These are phyloP conservation scores for Gila robusta DNA, from an alignment of 2,797 vertebrate species.

Conservation along the genomic window DNA sequence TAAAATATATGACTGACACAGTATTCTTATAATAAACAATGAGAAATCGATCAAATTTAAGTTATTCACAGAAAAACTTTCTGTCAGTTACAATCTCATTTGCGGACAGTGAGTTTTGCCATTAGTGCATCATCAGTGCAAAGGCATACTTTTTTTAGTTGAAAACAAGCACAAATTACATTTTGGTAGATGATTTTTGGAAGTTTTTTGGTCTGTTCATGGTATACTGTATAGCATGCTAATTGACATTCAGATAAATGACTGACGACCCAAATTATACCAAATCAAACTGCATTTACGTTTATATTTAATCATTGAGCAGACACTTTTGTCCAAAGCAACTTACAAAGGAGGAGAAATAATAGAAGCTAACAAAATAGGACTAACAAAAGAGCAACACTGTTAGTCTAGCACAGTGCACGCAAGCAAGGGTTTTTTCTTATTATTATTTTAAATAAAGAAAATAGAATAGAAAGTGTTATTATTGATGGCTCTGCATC, in stretches of 20 bases:
- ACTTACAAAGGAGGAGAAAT: neutral
- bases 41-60: neutral
- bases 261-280: neutral
- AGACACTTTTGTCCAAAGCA: neutral
- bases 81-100: neutral
- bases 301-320: neutral
- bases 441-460: too few relatives aligned
- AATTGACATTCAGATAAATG: neutral
- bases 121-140: neutral
- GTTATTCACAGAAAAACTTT: neutral
- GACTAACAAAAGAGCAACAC: neutral
- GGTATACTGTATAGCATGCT: neutral
- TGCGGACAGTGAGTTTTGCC: neutral
- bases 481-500: too few relatives aligned
- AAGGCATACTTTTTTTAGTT: neutral
- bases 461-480: too few relatives aligned
- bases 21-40: neutral
- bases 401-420: too few relatives aligned
- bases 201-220: neutral
- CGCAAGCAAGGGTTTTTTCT: too few relatives aligned
- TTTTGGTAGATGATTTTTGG: neutral
- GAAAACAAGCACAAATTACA: neutral
- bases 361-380: neutral
- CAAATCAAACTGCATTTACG: neutral
- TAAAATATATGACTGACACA: neutral